phyloP scores from a whole-genome alignment of 2,888 invertebrate species.

The Palloptera scutellata region DNA sequence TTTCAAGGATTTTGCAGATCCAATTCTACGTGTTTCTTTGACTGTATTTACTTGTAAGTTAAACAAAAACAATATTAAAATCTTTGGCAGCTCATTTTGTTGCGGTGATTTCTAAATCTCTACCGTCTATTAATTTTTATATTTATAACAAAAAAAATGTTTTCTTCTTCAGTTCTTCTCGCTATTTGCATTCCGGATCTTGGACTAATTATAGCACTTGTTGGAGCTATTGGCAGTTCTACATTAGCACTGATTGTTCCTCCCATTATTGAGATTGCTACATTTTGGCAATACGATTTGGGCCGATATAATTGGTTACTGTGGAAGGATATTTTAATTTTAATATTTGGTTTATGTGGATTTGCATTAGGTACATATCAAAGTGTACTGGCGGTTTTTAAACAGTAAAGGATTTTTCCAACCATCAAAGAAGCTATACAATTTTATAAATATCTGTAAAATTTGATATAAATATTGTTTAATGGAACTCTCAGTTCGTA shows the following conservation, averaged over 20 bases:
- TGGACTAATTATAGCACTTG: slow-evolving; percentile 85
- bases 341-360: slow-evolving; percentile 80
- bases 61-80: no score
- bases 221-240: slow-evolving; percentile 89
- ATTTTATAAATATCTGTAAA: no score
- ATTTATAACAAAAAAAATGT: no score
- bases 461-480: no score
- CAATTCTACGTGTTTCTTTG: slow-evolving; percentile 72
- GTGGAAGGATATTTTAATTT: slow-evolving; percentile 78
- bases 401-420: slow-evolving; percentile 41
- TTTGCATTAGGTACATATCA: slow-evolving; percentile 85
- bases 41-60: slow-evolving; percentile 81
- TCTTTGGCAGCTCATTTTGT: no score
- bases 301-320: slow-evolving; percentile 72
- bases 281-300: slow-evolving; percentile 80
- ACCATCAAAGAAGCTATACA: no score
- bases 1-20: slow-evolving; percentile 74
- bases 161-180: slow-evolving; percentile 70
- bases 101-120: no score
- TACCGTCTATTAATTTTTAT: no score
- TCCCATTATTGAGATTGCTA: slow-evolving; percentile 84
- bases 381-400: slow-evolving; percentile 74
- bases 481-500: no score
- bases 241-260: slow-evolving; percentile 88
- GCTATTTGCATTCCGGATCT: slow-evolving; percentile 86